phyloP scores from a whole-genome alignment of 2,113 vertebrate genomes.

The Seriola rivoliana region DNA sequence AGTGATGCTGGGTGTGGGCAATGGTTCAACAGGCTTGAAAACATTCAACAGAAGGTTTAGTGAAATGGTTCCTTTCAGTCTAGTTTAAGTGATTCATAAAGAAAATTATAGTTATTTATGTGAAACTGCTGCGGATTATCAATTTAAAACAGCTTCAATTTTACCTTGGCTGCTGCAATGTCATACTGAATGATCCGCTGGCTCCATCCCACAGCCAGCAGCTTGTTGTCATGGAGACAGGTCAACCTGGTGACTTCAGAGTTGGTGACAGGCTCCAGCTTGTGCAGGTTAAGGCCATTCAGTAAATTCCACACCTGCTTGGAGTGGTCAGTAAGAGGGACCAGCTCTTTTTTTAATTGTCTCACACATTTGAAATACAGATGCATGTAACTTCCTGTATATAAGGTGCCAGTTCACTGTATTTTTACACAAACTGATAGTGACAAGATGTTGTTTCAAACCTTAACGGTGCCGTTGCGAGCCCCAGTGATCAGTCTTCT shows the following conservation, averaged over 20 bases:
- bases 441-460: not conserved
- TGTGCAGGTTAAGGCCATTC: constrained; percentile 83
- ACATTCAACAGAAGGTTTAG: not conserved
- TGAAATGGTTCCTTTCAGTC: not conserved
- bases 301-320: constrained; percentile 82
- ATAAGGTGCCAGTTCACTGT: not conserved
- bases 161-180: constrained; percentile 72
- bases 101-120: not conserved
- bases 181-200: constrained; percentile 74
- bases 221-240: constrained; percentile 71
- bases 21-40: not conserved
- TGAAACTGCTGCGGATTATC: not conserved
- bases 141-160: constrained; percentile 10
- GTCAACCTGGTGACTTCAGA: constrained; percentile 78
- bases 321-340: not conserved
- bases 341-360: not conserved
- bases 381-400: not conserved
- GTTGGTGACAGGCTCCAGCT: constrained; percentile 76
- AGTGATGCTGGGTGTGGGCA: no score
- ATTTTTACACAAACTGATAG: not conserved
- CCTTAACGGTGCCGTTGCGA: constrained; percentile 78
- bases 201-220: constrained; percentile 82
- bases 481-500: constrained; percentile 76
- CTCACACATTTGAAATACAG: not conserved
- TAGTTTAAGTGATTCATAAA: not conserved